These are phyloP conservation scores for Anseranas semipalmata DNA, from an alignment of 2,113 vertebrate species.

Conservation along the genomic window DNA sequence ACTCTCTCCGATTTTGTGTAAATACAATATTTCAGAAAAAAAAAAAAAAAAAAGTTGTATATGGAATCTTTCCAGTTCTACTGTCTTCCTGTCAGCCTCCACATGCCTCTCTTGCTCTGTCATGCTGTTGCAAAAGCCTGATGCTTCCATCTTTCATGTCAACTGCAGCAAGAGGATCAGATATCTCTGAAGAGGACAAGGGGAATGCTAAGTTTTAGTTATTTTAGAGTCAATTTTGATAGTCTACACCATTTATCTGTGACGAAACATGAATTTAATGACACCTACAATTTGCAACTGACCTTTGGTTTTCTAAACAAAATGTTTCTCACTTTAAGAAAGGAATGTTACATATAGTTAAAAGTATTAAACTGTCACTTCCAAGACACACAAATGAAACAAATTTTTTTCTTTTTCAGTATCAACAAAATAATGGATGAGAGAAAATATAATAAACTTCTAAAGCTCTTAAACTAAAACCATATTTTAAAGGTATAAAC, in stretches of 20 bases:
- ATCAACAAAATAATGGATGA: neutral
- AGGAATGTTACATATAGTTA: neutral
- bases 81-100: neutral
- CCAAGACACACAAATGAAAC: slow-evolving; percentile 4
- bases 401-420: neutral
- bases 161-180: neutral
- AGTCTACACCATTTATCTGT: neutral
- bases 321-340: neutral
- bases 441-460: neutral
- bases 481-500: neutral
- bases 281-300: neutral
- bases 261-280: neutral
- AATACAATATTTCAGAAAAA: slow-evolving; percentile 63
- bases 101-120: neutral
- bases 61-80: slow-evolving; percentile 19
- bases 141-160: neutral
- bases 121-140: neutral
- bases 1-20: slow-evolving; percentile 69
- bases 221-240: slow-evolving; percentile 72
- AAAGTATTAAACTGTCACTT: neutral
- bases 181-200: neutral
- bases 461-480: neutral
- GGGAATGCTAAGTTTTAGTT: slow-evolving; percentile 63
- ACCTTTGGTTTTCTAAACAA: neutral
- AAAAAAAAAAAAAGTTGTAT: neutral